Conservation (phyloP, 1,140 invertebrate species). For the Capitella teleta region DNA sequence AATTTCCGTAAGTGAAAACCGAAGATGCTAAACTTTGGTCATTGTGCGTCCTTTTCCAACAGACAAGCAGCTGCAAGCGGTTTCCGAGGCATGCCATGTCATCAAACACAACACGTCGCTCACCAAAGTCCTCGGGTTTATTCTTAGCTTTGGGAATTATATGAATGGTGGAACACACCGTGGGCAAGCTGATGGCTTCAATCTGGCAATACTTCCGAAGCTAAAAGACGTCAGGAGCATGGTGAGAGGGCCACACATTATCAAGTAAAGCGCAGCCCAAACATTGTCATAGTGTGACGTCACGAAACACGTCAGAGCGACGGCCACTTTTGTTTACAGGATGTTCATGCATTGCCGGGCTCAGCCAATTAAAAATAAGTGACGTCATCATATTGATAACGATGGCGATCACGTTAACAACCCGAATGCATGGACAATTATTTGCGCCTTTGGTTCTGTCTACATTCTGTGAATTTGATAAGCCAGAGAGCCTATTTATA, state of each 20-base stretch:
- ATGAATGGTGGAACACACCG: constrained; percentile 74
- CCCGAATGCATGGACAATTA: too few relatives aligned
- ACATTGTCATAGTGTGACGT: too few relatives aligned
- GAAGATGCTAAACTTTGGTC: not conserved
- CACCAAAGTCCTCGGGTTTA: constrained; percentile 79
- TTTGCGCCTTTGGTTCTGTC: too few relatives aligned
- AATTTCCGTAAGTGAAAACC: constrained; percentile 26
- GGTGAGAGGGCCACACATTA: constrained; percentile 16
- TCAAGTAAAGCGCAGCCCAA: too few relatives aligned
- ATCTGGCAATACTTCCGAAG: constrained; percentile 26
- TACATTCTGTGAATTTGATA: too few relatives aligned
- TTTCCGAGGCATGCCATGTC: not conserved
- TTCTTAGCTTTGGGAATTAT: constrained; percentile 81
- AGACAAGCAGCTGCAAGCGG: not conserved
- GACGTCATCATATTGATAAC: too few relatives aligned
- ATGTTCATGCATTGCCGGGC: too few relatives aligned
- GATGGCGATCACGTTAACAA: too few relatives aligned
- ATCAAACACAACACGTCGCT: not conserved
- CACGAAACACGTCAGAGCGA: too few relatives aligned
- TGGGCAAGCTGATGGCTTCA: constrained; percentile 63
- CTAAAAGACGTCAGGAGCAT: constrained; percentile 30
- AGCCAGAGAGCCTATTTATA: not conserved
- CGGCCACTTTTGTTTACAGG: too few relatives aligned
- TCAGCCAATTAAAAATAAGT: too few relatives aligned
- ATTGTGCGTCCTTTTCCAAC: not conserved